Evolutionary conservation across 2,113 vertebrate species (phyloP), one percentile per base, ranked within the genome.

Genomic region (Nyctibius bracteatus): DNA sequence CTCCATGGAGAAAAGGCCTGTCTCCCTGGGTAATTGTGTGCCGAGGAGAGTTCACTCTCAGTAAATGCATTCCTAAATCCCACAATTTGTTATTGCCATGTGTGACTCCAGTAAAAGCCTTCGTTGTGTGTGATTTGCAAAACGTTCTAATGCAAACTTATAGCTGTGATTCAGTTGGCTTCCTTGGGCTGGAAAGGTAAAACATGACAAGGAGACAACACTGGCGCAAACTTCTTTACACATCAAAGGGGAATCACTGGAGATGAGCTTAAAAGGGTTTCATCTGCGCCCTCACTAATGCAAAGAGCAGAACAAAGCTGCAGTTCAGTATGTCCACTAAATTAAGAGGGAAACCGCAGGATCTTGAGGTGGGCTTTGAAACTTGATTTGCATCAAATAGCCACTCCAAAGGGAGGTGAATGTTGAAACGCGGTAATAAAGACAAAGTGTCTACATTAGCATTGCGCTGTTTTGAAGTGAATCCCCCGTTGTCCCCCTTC

Each of bases 11-110:
- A 58, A 58, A 31, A 88, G 19, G 15, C 5, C 9, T 4, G 14
- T 19, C 39, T 46, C 70, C 37, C 33, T 28, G 43, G 16, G 12
- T 27, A 11, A 70, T 70, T 1, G 4, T 4, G 20, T 3, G 39
- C 54, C 41, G 35, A 23, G 57, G 7, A 13, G 21, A 41, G 5
- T 31, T 39, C 39, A 44, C 63, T 14, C 23, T 12, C 0, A 1
- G 24, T 12, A 15, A 82, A 73, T 0, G 9, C 25, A 19, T 61
- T 70, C 51, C 15, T 2, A 59, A 81, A 79, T 39, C 51, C 30
- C 46, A 13, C 1, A 0, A 47, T 74, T 51, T 30, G 16, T 15
- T 41, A 49, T 6, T 14, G 18, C 44, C 23, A 3, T 0, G 4
- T 3, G 20, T 3, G 30, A 55, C 55, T 16, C n/a, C 62, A 19